Conservation (phyloP, 1,140 invertebrate genomes). For the Lutraria rhynchaena region DNA sequence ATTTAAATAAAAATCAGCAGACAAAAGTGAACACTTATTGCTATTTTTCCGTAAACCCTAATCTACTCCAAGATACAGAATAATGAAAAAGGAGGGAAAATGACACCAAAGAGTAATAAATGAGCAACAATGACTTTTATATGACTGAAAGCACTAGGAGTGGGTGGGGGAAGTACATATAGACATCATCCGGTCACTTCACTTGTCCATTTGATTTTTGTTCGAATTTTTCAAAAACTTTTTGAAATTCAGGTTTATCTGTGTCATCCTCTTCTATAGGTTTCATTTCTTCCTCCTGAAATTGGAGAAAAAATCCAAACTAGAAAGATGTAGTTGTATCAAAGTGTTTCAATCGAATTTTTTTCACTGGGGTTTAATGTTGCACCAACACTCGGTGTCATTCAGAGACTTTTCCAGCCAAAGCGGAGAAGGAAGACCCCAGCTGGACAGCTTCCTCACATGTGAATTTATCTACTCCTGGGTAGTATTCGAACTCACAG, state of each 20-base stretch:
- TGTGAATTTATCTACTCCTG: too few relatives aligned
- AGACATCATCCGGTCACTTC: constrained; percentile 23
- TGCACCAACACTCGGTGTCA: not conserved
- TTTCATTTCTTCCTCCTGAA: constrained; percentile 61
- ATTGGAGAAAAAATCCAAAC: not conserved
- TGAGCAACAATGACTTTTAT: constrained; percentile 33
- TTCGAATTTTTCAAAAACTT: constrained; percentile 36
- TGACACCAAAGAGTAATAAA: constrained; percentile 28
- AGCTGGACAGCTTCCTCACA: too few relatives aligned
- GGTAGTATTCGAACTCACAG: too few relatives aligned
- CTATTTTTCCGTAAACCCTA: too few relatives aligned
- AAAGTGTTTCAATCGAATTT: too few relatives aligned
- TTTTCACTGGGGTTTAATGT: too few relatives aligned
- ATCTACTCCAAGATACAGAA: not conserved
- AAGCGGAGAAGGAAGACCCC: too few relatives aligned
- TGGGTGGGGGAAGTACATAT: not conserved
- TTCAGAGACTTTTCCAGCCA: too few relatives aligned
- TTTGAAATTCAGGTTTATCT: constrained; percentile 54
- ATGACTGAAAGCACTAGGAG: constrained; percentile 44
- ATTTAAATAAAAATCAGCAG: too few relatives aligned
- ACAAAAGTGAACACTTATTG: too few relatives aligned
- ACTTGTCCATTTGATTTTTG: constrained; percentile 51
- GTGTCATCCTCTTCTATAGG: constrained; percentile 49
- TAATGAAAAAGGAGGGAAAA: not conserved
- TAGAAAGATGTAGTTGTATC: too few relatives aligned